These are phyloP conservation scores for Camelus bactrianus DNA, from an alignment of 2,113 vertebrate species.

Conservation along the genomic window DNA sequence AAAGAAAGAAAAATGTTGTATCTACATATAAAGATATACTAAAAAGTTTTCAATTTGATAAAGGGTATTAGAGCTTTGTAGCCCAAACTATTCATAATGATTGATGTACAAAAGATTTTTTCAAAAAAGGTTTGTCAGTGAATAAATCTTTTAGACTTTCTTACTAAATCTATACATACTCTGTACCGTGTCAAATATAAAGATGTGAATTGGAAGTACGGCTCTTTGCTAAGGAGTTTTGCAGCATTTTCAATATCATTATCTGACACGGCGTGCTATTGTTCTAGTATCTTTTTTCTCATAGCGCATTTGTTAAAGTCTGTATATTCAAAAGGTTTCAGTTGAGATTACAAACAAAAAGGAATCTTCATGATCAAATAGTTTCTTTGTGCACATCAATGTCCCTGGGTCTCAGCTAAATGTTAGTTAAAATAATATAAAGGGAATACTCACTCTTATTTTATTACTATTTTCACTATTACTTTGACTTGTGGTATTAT, in stretches of 20 bases:
- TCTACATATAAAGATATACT: not conserved
- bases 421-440: not conserved
- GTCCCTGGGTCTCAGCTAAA: not conserved
- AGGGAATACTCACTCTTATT: not conserved
- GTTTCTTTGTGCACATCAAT: not conserved
- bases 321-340: not conserved
- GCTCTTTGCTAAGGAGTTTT: not conserved
- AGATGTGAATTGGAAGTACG: not conserved
- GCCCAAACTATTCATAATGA: not conserved
- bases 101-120: not conserved
- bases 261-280: not conserved
- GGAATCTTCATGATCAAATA: not conserved
- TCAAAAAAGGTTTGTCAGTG: not conserved
- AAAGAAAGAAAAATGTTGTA: not conserved
- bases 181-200: not conserved
- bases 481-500: not conserved
- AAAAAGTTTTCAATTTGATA: conserved; percentile 4
- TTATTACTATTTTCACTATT: not conserved
- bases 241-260: not conserved
- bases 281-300: not conserved
- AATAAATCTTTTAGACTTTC: not conserved
- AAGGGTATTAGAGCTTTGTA: not conserved
- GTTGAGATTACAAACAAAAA: not conserved
- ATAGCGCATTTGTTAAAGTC: not conserved
- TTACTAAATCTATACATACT: not conserved